Conservation (phyloP, 2,113 vertebrate species). For the Anolis carolinensis region DNA sequence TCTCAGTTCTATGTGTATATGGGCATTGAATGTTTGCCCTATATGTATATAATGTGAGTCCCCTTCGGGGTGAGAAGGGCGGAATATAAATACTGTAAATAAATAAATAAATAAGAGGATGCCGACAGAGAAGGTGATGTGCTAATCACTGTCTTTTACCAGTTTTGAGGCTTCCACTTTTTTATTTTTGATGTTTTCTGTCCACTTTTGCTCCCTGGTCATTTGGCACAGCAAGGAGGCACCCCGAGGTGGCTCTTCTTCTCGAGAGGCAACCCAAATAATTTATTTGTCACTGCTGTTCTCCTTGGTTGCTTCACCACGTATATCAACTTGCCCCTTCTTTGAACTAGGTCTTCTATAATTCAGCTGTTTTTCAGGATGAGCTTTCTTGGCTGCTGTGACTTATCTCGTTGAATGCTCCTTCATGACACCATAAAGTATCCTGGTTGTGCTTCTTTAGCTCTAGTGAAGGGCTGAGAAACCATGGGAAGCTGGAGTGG, state of each 20-base stretch:
- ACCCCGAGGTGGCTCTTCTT: slow-evolving; percentile 40
- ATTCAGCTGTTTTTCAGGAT: slow-evolving; percentile 44
- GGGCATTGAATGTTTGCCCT: no score
- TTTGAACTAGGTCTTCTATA: slow-evolving; percentile 45
- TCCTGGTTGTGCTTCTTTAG: neutral
- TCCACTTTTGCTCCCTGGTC: neutral
- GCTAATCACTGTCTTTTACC: slow-evolving; percentile 36
- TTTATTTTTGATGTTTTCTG: neutral
- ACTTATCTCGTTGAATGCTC: slow-evolving; percentile 29
- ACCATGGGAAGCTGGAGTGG: slow-evolving; percentile 14
- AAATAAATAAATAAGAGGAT: no score
- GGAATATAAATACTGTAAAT: no score
- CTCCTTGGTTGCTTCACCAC: slow-evolving; percentile 57
- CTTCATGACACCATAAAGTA: neutral
- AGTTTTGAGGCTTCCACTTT: slow-evolving; percentile 21
- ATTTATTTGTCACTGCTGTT: slow-evolving; percentile 61
- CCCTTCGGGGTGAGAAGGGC: no score
- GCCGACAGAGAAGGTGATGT: neutral
- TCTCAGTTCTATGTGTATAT: no score
- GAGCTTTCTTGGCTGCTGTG: slow-evolving; percentile 4
- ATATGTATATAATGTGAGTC: no score
- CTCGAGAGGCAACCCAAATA: slow-evolving; percentile 53
- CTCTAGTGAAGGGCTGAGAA: neutral
- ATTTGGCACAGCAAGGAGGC: slow-evolving; percentile 25
- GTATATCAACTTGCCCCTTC: slow-evolving; percentile 30